phyloP scores from a whole-genome alignment of 2,113 vertebrate genomes.

The Triplophysa dalaica region DNA sequence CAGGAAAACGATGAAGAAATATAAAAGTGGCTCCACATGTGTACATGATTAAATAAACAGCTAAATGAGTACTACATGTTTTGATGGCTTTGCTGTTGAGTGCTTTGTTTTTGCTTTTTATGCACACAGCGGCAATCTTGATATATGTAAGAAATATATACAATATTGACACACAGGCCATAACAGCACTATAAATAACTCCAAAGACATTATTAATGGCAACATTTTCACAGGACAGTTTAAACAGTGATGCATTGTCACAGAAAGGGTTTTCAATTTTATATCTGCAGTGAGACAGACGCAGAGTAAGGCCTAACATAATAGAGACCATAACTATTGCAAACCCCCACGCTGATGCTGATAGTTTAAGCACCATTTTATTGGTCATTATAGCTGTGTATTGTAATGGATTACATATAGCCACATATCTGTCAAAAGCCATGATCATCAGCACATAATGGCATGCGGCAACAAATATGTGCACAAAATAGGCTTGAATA shows the following conservation, averaged over 20 bases:
- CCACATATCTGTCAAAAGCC: conserved; percentile 70
- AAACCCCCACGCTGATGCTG: conserved; percentile 47
- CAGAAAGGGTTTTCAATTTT: conserved; percentile 59
- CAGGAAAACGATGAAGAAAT: conserved; percentile 54
- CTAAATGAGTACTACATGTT: conserved; percentile 64
- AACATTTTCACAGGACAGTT: conserved; percentile 63
- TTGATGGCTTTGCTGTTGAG: conserved; percentile 56
- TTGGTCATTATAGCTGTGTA: conserved; percentile 62
- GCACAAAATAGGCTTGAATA: conserved; percentile 52
- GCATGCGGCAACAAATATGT: conserved; percentile 22
- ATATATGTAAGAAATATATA: conserved; percentile 60
- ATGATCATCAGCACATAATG: conserved; percentile 66
- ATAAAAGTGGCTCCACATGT: conserved; percentile 7
- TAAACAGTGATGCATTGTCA: conserved; percentile 64
- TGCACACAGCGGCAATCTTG: conserved; percentile 49
- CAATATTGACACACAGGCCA: conserved; percentile 48
- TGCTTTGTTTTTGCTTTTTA: conserved; percentile 36
- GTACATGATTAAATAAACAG: conserved; percentile 53
- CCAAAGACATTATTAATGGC: conserved; percentile 51
- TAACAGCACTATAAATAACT: conserved; percentile 24
- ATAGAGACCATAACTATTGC: background rate
- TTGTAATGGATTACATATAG: conserved; percentile 61
- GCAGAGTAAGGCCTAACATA: conserved; percentile 49
- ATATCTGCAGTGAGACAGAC: conserved; percentile 57
- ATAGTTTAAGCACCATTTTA: conserved; percentile 56